Conservation (phyloP, 1,140 invertebrate species). For the Lithobius niger region DNA sequence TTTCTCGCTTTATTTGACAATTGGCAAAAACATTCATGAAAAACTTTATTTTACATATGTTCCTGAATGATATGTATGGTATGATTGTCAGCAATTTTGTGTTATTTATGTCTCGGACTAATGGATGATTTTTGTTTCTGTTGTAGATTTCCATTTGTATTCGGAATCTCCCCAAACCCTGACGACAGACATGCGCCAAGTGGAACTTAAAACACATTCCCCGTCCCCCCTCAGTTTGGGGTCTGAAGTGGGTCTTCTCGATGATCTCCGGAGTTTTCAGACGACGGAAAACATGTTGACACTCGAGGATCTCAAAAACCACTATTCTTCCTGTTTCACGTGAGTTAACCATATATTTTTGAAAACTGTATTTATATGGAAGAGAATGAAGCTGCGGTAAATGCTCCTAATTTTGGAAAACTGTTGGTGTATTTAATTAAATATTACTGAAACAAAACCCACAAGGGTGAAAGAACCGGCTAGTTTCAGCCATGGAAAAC, state of each 20-base stretch:
- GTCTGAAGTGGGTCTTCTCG: neutral
- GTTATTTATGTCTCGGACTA: too few relatives aligned
- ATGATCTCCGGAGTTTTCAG: neutral
- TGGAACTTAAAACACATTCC: neutral
- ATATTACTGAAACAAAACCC: neutral
- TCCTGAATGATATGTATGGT: too few relatives aligned
- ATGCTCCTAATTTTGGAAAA: neutral
- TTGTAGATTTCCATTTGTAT: too few relatives aligned
- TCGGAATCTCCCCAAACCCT: too few relatives aligned
- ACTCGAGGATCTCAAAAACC: conserved; percentile 53
- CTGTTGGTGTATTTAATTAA: neutral
- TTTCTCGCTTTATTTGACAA: too few relatives aligned
- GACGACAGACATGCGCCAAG: neutral
- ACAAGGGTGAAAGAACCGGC: too few relatives aligned
- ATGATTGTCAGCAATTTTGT: too few relatives aligned
- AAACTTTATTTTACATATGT: too few relatives aligned
- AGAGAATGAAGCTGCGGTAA: neutral
- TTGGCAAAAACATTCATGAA: too few relatives aligned
- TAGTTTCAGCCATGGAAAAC: too few relatives aligned
- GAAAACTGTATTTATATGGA: neutral
- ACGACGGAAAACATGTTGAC: conserved; percentile 33
- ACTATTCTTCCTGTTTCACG: conserved; percentile 58
- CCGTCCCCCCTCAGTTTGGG: neutral
- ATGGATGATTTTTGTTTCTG: too few relatives aligned
- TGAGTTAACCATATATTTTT: conserved; percentile 28